Conservation (phyloP, 2,113 vertebrate genomes). For the Cyprinodon tularosa region DNA sequence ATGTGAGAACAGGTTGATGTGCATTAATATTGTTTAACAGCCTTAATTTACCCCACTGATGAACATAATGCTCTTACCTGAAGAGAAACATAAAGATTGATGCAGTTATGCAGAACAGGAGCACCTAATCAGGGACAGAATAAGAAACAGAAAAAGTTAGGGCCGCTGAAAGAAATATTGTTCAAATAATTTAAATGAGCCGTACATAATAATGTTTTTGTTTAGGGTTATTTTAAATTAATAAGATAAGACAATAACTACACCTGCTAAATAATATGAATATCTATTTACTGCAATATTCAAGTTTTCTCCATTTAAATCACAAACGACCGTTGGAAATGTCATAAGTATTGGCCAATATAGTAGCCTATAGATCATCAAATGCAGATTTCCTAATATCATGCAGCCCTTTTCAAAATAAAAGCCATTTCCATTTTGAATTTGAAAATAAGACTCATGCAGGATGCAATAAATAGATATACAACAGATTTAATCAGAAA, state of each 20-base stretch:
- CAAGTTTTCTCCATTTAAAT: neutral
- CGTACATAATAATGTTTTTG: neutral
- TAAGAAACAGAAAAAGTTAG: neutral
- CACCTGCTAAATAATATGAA: neutral
- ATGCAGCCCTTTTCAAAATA: neutral
- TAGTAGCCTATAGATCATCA: too few species aligned
- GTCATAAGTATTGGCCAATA: too few species aligned
- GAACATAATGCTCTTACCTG: constrained; percentile 66
- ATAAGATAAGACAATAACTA: neutral
- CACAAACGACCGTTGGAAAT: neutral
- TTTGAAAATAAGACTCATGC: neutral
- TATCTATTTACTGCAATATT: neutral
- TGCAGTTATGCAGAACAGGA: constrained; percentile 81
- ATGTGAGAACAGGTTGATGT: too few species aligned
- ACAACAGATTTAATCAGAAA: neutral
- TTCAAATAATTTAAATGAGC: neutral
- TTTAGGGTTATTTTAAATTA: neutral
- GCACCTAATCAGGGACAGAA: constrained; percentile 63
- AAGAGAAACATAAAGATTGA: constrained; percentile 84
- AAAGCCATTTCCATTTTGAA: neutral
- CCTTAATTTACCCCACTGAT: neutral
- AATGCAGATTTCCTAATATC: neutral
- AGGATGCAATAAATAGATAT: too few species aligned
- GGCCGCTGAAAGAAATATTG: neutral
- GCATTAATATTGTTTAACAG: neutral